A percentile compares a stretch with the other conserved stretches of the same genome.
Evolutionary conservation across 2,113 vertebrate genomes (phyloP).

Genomic region (Dromas ardeola): DNA sequence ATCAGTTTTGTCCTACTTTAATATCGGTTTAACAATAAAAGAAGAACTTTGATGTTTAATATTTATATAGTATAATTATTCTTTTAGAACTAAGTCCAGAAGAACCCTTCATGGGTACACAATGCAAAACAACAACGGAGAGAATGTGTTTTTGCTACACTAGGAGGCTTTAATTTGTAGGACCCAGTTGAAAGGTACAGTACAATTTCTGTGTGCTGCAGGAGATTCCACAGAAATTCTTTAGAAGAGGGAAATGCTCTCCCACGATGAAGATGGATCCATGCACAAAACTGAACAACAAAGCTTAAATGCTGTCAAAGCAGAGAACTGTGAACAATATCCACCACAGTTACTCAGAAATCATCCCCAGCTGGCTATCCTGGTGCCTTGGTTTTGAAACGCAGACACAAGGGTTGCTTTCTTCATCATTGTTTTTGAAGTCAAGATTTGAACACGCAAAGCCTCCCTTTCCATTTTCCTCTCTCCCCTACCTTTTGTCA

Average conservation of each 20-base stretch:
- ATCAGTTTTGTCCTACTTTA: slow-evolving; percentile 15
- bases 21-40: slow-evolving; percentile 39
- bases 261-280: not conserved
- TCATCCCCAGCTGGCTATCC: not conserved
- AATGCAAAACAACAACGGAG: not conserved
- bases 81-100: slow-evolving; percentile 4
- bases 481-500: not conserved
- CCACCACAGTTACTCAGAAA: not conserved
- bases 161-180: not conserved
- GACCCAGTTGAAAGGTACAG: not conserved
- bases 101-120: not conserved
- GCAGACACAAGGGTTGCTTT: not conserved
- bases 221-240: not conserved
- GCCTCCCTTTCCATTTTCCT: not conserved
- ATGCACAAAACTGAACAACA: not conserved
- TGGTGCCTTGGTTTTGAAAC: not conserved
- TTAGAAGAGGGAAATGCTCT: not conserved
- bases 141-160: not conserved
- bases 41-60: slow-evolving; percentile 31
- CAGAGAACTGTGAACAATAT: not conserved
- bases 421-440: not conserved
- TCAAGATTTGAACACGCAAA: not conserved
- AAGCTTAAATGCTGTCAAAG: not conserved
- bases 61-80: slow-evolving; percentile 41
- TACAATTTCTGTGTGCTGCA: not conserved